These are phyloP conservation scores for Harpagoxenus sublaevis DNA, from an alignment of 2,888 invertebrate species.

Conservation along the genomic window DNA sequence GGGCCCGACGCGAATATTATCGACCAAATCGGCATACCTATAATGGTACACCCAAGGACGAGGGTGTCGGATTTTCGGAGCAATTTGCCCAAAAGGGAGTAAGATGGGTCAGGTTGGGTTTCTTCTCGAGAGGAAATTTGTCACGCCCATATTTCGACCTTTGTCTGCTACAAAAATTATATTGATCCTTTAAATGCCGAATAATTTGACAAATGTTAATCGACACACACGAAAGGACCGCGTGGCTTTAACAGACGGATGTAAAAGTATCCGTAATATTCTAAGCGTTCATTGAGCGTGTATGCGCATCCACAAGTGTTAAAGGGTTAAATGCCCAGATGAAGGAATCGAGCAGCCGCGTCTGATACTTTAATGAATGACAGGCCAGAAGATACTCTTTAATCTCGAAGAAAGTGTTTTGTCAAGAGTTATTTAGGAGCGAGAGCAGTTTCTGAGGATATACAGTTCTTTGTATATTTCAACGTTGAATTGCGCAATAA, in stretches of 20 bases:
- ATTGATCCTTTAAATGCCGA: not conserved
- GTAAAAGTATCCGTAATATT: not conserved
- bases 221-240: not conserved
- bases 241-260: not conserved
- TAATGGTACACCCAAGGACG: not conserved
- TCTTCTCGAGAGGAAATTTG: conserved; percentile 3
- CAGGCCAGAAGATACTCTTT: not conserved
- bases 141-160: conserved; percentile 19
- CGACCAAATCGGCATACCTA: not conserved
- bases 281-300: not conserved
- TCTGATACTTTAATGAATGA: not conserved
- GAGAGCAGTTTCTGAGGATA: not conserved
- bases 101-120: not conserved
- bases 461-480: not conserved
- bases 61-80: not conserved
- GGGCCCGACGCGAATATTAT: conserved; percentile 25
- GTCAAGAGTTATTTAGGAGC: not conserved
- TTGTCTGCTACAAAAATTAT: not conserved
- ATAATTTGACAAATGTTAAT: not conserved
- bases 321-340: not conserved
- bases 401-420: not conserved
- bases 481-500: not conserved
- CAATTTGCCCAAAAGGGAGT: not conserved
- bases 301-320: not conserved
- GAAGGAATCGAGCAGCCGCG: not conserved